These are phyloP conservation scores for Campodea augens DNA, from an alignment of 1,140 invertebrate species.

Conservation along the genomic window DNA sequence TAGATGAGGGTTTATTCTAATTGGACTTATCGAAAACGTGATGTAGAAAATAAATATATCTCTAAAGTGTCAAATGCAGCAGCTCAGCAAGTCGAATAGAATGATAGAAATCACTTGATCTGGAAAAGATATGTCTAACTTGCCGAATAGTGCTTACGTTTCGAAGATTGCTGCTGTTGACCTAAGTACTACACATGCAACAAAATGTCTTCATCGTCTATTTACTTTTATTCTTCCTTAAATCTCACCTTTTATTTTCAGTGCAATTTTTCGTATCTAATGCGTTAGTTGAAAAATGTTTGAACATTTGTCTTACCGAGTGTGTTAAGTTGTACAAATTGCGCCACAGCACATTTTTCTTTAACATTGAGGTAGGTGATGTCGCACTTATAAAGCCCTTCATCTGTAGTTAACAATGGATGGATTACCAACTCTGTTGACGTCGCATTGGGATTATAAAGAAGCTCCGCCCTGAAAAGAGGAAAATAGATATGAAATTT, in stretches of 20 bases:
- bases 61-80: too few relatives aligned
- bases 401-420: slow-evolving; percentile 46
- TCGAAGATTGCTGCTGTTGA: not conserved
- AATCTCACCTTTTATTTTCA: not conserved
- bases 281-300: too few relatives aligned
- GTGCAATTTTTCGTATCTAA: not conserved
- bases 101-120: too few relatives aligned
- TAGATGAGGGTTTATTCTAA: too few relatives aligned
- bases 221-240: not conserved
- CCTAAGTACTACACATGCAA: not conserved
- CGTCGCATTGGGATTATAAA: slow-evolving; percentile 37
- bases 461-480: slow-evolving; percentile 44
- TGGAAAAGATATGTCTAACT: too few relatives aligned
- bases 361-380: slow-evolving; percentile 61
- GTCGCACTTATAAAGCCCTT: slow-evolving; percentile 66
- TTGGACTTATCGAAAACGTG: too few relatives aligned
- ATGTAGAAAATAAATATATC: too few relatives aligned
- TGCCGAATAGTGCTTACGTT: too few relatives aligned
- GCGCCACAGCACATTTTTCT: slow-evolving; percentile 54
- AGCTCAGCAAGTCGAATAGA: too few relatives aligned
- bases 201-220: not conserved
- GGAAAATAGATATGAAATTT: slow-evolving; percentile 9
- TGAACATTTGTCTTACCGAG: slow-evolving; percentile 39
- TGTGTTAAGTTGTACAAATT: slow-evolving; percentile 56
- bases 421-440: slow-evolving; percentile 44